Percentiles rank a stretch among this genome's conserved stretches.
Conservation (phyloP, 2,113 vertebrate genomes). For the Malurus elegans region DNA sequence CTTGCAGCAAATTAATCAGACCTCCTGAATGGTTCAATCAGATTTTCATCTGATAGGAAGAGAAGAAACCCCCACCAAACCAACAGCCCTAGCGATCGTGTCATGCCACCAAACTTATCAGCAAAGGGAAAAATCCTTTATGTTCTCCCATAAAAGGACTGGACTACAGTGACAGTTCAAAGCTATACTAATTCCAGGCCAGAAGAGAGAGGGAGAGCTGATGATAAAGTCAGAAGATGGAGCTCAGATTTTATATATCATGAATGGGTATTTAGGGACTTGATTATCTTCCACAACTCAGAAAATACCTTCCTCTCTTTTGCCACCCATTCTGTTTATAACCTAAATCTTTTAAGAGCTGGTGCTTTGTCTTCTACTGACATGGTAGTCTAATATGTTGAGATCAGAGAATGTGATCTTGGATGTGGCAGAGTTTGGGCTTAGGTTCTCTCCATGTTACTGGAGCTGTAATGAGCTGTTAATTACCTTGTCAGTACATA, state of each 20-base stretch:
- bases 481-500: background rate
- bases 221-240: background rate
- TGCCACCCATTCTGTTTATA: background rate
- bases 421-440: rapidly evolving
- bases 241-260: background rate
- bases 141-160: background rate
- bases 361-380: background rate
- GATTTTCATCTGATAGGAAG: background rate
- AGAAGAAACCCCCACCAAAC: background rate
- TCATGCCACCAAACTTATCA: background rate
- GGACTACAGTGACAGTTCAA: background rate
- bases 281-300: background rate
- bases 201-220: background rate
- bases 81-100: background rate
- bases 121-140: background rate
- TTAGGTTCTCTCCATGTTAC: background rate
- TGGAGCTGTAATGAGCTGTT: background rate
- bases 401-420: background rate
- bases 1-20: background rate
- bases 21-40: background rate
- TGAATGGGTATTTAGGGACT: background rate
- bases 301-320: background rate
- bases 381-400: background rate
- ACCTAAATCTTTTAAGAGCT: background rate
- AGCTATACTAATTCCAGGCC: background rate